Evolutionary conservation across 2,113 vertebrate species (phyloP).

Genomic region (Barnardius zonarius): DNA sequence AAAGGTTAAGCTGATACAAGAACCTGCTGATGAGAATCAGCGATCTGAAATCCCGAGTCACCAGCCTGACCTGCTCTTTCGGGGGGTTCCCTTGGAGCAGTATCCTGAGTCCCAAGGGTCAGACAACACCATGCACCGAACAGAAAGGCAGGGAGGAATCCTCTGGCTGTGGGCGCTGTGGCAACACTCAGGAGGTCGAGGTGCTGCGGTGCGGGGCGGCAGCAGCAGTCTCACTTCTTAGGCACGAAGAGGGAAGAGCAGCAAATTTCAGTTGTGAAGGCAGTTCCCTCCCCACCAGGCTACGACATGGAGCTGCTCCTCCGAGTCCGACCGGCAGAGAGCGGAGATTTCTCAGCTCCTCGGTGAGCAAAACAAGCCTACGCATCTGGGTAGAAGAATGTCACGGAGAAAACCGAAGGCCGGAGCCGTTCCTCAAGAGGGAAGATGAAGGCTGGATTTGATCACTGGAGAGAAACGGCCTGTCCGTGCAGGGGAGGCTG

Average conservation of each 20-base stretch:
- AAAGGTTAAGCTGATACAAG: neutral
- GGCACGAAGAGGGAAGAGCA: neutral
- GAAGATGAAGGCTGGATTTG: neutral
- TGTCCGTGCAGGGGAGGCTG: neutral
- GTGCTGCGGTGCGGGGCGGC: neutral
- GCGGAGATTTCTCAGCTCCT: neutral
- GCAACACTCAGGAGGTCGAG: neutral
- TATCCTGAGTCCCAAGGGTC: neutral
- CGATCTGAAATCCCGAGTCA: neutral
- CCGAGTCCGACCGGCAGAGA: neutral
- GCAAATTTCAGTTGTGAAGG: accelerated
- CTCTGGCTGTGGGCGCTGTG: neutral
- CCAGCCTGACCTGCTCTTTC: neutral
- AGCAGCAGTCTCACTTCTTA: accelerated
- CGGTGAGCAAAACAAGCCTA: neutral
- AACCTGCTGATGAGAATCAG: neutral
- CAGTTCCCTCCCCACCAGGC: neutral
- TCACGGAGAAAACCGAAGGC: neutral
- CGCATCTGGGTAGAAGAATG: neutral
- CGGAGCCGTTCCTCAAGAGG: neutral
- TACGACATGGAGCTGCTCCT: neutral
- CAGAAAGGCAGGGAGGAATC: neutral
- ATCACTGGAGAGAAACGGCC: neutral
- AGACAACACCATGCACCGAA: neutral
- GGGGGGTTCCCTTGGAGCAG: neutral